phyloP scores from a whole-genome alignment of 2,797 vertebrate species.

The Geotrypetes seraphini region DNA sequence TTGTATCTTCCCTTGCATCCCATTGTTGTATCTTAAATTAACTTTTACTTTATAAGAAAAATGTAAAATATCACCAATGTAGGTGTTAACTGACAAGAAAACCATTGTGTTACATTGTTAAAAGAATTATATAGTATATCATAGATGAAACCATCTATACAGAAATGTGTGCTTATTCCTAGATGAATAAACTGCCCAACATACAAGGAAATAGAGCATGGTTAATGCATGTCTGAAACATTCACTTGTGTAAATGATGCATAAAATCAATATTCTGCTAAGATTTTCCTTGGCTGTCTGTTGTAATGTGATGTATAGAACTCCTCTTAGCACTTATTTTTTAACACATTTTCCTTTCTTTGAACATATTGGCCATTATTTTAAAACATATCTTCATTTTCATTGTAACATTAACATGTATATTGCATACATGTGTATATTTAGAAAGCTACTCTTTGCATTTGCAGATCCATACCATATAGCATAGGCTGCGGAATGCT shows the following conservation, averaged over 20 bases:
- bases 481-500: too few relatives aligned
- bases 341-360: constrained; percentile 24
- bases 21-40: too few relatives aligned
- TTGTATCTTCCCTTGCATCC: too few relatives aligned
- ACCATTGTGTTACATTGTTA: constrained; percentile 15
- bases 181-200: constrained; percentile 63
- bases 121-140: constrained; percentile 29
- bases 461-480: too few relatives aligned
- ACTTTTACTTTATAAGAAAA: too few relatives aligned
- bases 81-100: constrained; percentile 5
- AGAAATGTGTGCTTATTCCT: constrained; percentile 51
- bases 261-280: constrained; percentile 91
- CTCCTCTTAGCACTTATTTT: constrained; percentile 46
- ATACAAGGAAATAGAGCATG: constrained; percentile 83
- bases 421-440: too few relatives aligned
- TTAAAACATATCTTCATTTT: too few relatives aligned
- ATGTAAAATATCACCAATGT: too few relatives aligned
- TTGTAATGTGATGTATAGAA: constrained; percentile 68
- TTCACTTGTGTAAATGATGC: constrained; percentile 71
- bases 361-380: too few relatives aligned
- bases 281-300: constrained; percentile 70
- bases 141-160: constrained; percentile 40
- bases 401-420: too few relatives aligned
- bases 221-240: constrained; percentile 75
- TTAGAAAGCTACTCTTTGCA: too few relatives aligned